Evolutionary conservation across 1,140 invertebrate genomes (phyloP).

Genomic region (Cydia pomonella): DNA sequence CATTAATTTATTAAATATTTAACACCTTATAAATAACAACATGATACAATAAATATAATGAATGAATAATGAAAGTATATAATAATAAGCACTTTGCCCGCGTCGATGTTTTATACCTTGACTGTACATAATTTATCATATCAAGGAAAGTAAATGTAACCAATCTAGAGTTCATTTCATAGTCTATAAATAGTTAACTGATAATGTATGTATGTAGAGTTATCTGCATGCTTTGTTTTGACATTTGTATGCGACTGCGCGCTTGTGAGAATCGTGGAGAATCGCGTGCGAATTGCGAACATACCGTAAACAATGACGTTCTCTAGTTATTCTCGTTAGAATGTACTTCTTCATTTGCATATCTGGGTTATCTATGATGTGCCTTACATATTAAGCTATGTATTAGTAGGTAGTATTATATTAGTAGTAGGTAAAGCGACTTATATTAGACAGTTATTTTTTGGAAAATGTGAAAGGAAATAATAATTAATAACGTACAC

Average conservation of each 20-base stretch:
- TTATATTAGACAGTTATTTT: background rate
- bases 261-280: background rate
- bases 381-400: no score
- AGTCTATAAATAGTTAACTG: no score
- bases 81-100: no score
- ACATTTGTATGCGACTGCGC: constrained; percentile 6
- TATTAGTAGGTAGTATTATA: no score
- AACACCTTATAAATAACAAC: no score
- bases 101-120: no score
- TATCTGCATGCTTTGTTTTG: background rate
- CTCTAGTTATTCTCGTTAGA: background rate
- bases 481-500: background rate
- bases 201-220: background rate
- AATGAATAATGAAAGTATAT: no score
- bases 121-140: no score
- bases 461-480: background rate
- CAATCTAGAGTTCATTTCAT: background rate
- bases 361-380: background rate
- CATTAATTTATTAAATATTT: no score
- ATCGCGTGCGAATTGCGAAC: background rate
- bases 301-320: background rate
- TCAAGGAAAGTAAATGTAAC: no score
- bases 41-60: no score
- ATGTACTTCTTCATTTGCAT: background rate
- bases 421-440: background rate